Evolutionary conservation across 2,113 vertebrate genomes (phyloP).

Genomic region (Pomatorhinus ruficollis): DNA sequence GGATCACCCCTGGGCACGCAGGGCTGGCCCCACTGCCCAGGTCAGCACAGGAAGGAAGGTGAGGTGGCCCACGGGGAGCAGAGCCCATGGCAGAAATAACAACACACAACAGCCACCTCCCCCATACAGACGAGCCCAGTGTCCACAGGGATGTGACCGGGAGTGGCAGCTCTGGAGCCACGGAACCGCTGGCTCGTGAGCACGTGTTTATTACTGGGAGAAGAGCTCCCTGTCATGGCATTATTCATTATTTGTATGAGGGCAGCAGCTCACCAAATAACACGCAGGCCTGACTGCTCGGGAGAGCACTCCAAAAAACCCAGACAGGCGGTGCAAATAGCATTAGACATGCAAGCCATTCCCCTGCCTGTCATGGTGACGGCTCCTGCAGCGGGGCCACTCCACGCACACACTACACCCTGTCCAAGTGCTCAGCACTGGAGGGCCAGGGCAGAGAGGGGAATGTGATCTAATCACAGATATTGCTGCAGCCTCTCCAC

Average conservation of each 20-base stretch:
- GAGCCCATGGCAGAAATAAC: neutral
- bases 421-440: neutral
- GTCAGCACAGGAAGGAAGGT: neutral
- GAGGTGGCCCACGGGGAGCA: fast-evolving
- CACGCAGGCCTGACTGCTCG: neutral
- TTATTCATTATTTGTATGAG: neutral
- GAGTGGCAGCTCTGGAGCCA: neutral
- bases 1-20: fast-evolving
- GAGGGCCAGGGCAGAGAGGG: neutral
- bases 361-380: neutral
- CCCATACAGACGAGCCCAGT: fast-evolving
- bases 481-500: neutral
- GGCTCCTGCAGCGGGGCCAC: neutral
- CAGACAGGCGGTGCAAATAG: neutral
- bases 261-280: neutral
- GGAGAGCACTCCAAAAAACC: neutral
- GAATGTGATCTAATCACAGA: neutral
- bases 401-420: neutral
- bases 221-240: neutral
- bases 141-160: neutral
- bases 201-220: neutral
- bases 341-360: neutral
- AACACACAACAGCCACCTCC: fast-evolving
- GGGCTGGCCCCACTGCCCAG: neutral
- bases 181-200: neutral